phyloP scores from a whole-genome alignment of 23 tunicate species.

The Halocynthia aurantium region DNA sequence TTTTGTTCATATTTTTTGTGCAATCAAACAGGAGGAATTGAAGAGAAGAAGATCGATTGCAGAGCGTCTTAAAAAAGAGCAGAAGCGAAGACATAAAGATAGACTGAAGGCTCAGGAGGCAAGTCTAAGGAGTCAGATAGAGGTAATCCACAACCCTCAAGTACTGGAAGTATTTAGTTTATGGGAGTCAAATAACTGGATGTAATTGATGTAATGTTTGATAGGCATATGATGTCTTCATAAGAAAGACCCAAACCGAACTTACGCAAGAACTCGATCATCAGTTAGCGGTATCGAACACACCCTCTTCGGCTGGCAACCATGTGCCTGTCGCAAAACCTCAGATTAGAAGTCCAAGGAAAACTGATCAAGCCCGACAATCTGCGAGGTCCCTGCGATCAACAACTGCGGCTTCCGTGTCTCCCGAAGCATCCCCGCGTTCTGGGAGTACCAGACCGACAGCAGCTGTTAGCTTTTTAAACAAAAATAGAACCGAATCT shows the following conservation, averaged over 20 bases:
- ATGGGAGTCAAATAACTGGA: background rate
- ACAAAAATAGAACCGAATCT: slow-evolving; percentile 58
- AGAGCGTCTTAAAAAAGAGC: slow-evolving; percentile 82
- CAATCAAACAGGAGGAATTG: slow-evolving; percentile 56
- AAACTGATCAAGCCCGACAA: slow-evolving; percentile 61
- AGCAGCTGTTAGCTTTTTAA: slow-evolving; percentile 4
- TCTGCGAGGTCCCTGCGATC: slow-evolving; percentile 13
- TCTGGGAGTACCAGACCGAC: slow-evolving; percentile 44
- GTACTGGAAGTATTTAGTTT: background rate
- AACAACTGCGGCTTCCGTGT: slow-evolving; percentile 4
- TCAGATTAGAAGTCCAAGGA: slow-evolving; percentile 85
- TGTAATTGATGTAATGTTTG: background rate
- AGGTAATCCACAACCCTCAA: slow-evolving; percentile 26
- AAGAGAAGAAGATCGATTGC: slow-evolving; percentile 66
- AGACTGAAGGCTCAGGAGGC: slow-evolving; percentile 86
- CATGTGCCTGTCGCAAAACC: slow-evolving; percentile 44
- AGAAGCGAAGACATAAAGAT: slow-evolving; percentile 77
- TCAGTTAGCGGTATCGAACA: slow-evolving; percentile 3
- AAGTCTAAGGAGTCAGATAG: slow-evolving; percentile 80
- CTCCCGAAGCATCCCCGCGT: slow-evolving; percentile 78
- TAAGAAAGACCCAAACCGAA: slow-evolving; percentile 71
- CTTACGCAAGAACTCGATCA: slow-evolving; percentile 62
- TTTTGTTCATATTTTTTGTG: background rate
- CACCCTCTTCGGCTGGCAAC: slow-evolving; percentile 4
- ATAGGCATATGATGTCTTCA: slow-evolving; percentile 83